phyloP scores from a whole-genome alignment of 2,113 vertebrate genomes.

The Cephalopholis sonnerati region DNA sequence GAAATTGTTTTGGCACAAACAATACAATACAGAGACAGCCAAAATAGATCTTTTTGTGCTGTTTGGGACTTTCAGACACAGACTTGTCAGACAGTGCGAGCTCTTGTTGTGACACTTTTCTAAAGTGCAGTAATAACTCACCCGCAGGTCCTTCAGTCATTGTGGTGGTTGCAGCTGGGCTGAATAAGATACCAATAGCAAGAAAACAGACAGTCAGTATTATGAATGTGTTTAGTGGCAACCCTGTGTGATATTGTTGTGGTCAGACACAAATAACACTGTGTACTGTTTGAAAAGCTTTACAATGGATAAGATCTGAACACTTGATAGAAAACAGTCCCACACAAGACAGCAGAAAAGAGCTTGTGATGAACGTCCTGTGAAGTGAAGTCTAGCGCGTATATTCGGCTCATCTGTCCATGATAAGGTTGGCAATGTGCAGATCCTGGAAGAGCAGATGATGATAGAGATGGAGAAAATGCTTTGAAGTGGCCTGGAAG shows the following conservation, averaged over 20 bases:
- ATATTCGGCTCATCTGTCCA: constrained; percentile 4
- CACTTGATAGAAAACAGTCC: constrained; percentile 25
- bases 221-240: constrained; percentile 22
- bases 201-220: constrained; percentile 27
- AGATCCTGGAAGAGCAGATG: constrained; percentile 8
- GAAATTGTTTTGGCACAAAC: neutral
- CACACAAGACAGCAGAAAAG: neutral
- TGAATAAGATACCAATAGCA: constrained; percentile 17
- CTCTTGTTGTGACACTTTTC: constrained; percentile 4
- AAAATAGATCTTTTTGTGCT: neutral
- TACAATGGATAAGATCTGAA: neutral
- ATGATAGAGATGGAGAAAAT: neutral
- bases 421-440: neutral
- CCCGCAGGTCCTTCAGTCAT: neutral
- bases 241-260: neutral
- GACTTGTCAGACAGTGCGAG: neutral
- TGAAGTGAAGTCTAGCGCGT: neutral
- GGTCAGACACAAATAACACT: constrained; percentile 17
- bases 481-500: constrained; percentile 34
- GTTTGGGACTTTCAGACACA: neutral
- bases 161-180: constrained; percentile 14
- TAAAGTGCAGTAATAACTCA: neutral
- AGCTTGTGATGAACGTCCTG: constrained; percentile 1
- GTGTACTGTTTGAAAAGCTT: neutral
- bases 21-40: neutral